Evolutionary conservation across 2,113 vertebrate genomes (phyloP).

Genomic region (Terrapene triunguis): DNA sequence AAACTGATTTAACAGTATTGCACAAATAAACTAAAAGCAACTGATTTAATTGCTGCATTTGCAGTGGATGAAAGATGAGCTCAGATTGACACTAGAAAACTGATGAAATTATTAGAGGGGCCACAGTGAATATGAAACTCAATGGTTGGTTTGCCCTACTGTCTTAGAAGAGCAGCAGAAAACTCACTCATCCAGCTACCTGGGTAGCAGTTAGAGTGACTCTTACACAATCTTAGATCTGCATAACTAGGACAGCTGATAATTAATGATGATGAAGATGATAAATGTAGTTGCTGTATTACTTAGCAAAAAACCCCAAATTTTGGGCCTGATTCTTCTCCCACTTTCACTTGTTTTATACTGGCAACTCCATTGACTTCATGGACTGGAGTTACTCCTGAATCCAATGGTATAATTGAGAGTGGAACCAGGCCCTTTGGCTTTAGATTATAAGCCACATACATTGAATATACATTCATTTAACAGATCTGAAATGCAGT

Average conservation of each 20-base stretch:
- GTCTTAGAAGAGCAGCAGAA: neutral
- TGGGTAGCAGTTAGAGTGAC: neutral
- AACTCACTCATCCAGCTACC: slow-evolving; percentile 5
- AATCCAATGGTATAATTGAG: neutral
- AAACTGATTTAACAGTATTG: neutral
- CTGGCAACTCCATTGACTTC: neutral
- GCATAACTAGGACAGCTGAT: neutral
- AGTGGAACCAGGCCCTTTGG: neutral
- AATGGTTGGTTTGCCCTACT: neutral
- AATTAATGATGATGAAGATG: neutral
- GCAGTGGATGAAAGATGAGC: slow-evolving; percentile 27
- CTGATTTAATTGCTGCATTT: slow-evolving; percentile 24
- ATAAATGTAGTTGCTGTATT: neutral
- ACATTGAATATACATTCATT: neutral
- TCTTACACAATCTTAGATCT: neutral
- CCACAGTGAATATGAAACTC: slow-evolving; percentile 31
- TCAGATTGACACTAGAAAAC: slow-evolving; percentile 26
- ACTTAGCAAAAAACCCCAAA: neutral
- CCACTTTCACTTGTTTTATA: no score
- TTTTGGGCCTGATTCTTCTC: no score
- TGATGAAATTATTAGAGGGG: slow-evolving; percentile 28
- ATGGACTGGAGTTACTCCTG: neutral
- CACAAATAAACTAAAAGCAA: slow-evolving; percentile 25
- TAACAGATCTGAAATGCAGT: neutral
- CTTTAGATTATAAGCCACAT: neutral